phyloP scores from a whole-genome alignment of 1,140 invertebrate genomes.

The Lepidurus apus region DNA sequence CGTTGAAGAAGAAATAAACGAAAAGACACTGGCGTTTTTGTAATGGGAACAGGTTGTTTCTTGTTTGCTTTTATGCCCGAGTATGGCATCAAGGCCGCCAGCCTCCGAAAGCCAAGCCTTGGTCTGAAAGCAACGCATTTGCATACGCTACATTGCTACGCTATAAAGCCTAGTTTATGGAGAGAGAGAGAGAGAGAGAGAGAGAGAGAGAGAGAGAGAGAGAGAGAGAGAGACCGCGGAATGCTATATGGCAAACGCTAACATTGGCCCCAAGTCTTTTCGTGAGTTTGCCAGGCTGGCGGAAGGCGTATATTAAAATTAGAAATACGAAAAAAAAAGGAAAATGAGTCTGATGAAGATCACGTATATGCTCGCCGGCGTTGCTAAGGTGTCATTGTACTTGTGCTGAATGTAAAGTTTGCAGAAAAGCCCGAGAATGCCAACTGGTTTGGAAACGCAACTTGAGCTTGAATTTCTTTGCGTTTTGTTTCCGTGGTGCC shows the following conservation, averaged over 20 bases:
- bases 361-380: background rate
- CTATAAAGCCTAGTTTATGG: background rate
- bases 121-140: background rate
- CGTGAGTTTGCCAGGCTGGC: background rate
- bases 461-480: background rate
- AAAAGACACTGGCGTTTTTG: background rate
- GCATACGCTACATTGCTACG: background rate
- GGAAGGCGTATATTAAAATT: background rate
- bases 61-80: slow-evolving; percentile 15
- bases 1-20: slow-evolving; percentile 16
- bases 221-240: background rate
- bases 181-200: background rate
- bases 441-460: background rate
- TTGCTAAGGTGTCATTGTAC: background rate
- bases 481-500: background rate
- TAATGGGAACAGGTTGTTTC: slow-evolving; percentile 4
- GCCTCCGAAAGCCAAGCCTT: background rate
- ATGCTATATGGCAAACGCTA: background rate
- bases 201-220: background rate
- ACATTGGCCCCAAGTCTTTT: background rate
- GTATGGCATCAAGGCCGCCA: slow-evolving; percentile 4
- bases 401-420: background rate
- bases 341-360: background rate
- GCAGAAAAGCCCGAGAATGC: background rate
- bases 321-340: background rate